A percentile compares a stretch with the other conserved stretches of the same genome.
These are phyloP conservation scores for Nerophis lumbriciformis DNA, from an alignment of 2,113 vertebrate species.

Conservation along the genomic window DNA sequence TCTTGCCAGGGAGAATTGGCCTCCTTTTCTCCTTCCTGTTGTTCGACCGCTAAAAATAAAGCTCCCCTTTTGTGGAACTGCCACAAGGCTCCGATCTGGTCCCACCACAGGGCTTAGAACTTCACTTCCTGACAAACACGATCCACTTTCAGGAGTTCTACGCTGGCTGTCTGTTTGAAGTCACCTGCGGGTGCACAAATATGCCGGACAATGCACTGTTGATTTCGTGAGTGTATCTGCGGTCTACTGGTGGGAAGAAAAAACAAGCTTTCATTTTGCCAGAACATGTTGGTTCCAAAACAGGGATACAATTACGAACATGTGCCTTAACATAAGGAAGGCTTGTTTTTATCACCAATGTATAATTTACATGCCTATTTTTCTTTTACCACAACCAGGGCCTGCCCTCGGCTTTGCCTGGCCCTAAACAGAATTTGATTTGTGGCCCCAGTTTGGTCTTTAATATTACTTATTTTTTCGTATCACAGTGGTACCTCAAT, in stretches of 20 bases:
- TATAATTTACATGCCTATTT: no score
- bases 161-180: conserved; percentile 8
- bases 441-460: no score
- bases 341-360: no score
- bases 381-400: no score
- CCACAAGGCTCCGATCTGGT: conserved; percentile 62
- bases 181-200: neutral
- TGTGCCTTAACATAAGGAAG: neutral
- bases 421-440: no score
- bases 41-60: conserved; percentile 75
- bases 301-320: neutral
- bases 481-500: no score
- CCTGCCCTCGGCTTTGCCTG: no score
- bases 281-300: neutral
- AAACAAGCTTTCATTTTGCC: neutral
- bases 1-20: conserved; percentile 76
- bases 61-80: conserved; percentile 52
- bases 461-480: no score
- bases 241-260: no score
- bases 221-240: neutral
- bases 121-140: conserved; percentile 58
- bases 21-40: conserved; percentile 76
- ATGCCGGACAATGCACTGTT: neutral
- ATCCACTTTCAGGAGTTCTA: conserved; percentile 29
- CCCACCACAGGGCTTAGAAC: conserved; percentile 63